A percentile compares a stretch with the other conserved stretches of the same genome.
These are phyloP conservation scores for Neodontobutis hainanensis DNA, from an alignment of 2,113 vertebrate genomes.

Conservation along the genomic window DNA sequence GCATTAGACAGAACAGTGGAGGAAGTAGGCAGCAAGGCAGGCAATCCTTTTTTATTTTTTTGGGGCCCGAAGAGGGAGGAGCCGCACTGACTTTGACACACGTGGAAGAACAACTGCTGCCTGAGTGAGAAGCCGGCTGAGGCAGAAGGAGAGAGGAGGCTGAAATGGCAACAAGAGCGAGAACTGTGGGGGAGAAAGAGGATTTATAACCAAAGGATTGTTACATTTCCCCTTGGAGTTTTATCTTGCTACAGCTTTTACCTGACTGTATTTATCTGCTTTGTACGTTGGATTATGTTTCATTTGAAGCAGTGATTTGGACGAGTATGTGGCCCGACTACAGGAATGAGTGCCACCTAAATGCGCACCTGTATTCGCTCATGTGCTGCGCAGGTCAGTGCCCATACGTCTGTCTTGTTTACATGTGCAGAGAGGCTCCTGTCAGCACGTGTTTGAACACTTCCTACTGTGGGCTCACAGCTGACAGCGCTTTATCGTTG, in stretches of 20 bases:
- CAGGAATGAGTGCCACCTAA: constrained; percentile 82
- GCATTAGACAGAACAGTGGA: constrained; percentile 11
- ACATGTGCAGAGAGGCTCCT: constrained; percentile 10
- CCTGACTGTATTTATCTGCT: constrained; percentile 33
- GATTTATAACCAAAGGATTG: not conserved
- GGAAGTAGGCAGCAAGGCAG: constrained; percentile 29
- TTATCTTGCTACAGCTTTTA: constrained; percentile 2
- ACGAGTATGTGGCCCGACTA: constrained; percentile 77
- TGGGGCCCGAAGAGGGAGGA: constrained; percentile 46
- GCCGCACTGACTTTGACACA: constrained; percentile 67
- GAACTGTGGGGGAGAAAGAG: constrained; percentile 7
- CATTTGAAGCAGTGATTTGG: constrained; percentile 9
- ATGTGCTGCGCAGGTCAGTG: constrained; percentile 98
- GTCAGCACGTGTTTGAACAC: constrained; percentile 37
- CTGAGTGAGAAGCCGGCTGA: constrained; percentile 16
- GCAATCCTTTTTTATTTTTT: constrained; percentile 27
- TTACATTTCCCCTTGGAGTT: not conserved
- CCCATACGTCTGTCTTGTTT: constrained; percentile 32
- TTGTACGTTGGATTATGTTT: constrained; percentile 43
- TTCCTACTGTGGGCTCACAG: constrained; percentile 8
- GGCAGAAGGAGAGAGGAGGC: constrained; percentile 9
- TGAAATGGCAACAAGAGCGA: constrained; percentile 56
- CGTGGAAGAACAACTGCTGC: constrained; percentile 64
- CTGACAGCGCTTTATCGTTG: not conserved
- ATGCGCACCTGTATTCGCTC: constrained; percentile 87